These are phyloP conservation scores for Cairina moschata DNA, from an alignment of 2,113 vertebrate genomes.

Conservation along the genomic window DNA sequence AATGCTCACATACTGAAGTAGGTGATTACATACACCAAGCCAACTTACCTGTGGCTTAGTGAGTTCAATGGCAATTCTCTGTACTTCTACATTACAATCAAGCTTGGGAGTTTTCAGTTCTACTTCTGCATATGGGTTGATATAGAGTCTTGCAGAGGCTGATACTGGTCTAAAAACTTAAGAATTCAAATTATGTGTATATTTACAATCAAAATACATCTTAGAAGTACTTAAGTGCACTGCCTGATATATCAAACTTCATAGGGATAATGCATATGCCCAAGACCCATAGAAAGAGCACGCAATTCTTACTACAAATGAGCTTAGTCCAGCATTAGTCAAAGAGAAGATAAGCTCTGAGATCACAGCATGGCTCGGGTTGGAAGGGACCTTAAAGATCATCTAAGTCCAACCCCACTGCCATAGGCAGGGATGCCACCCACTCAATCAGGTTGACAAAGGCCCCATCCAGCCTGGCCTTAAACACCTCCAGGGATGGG, in stretches of 20 bases:
- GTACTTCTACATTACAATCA: slow-evolving; percentile 88
- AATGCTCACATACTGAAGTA: neutral
- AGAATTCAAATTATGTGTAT: neutral
- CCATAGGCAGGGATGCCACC: too few species aligned
- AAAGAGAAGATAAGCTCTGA: neutral
- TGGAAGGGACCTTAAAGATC: too few species aligned
- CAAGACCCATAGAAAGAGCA: neutral
- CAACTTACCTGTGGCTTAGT: slow-evolving; percentile 88
- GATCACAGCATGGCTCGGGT: too few species aligned
- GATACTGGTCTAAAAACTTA: slow-evolving; percentile 95
- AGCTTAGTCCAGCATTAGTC: neutral
- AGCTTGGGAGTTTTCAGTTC: slow-evolving; percentile 89
- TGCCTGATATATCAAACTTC: neutral
- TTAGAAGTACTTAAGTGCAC: neutral
- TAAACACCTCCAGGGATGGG: too few species aligned
- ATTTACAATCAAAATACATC: neutral
- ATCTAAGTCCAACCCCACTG: too few species aligned
- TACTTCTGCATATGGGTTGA: slow-evolving; percentile 89
- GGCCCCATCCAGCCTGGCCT: too few species aligned
- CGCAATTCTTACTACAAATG: neutral
- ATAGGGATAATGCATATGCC: rapidly evolving
- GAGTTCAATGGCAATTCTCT: slow-evolving; percentile 92
- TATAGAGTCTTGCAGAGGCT: slow-evolving; percentile 91
- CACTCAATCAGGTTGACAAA: too few species aligned
- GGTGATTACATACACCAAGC: neutral